Percentiles rank a stretch among this genome's conserved stretches.
phyloP scores from a whole-genome alignment of 2,797 vertebrate genomes.

The Parambassis ranga region DNA sequence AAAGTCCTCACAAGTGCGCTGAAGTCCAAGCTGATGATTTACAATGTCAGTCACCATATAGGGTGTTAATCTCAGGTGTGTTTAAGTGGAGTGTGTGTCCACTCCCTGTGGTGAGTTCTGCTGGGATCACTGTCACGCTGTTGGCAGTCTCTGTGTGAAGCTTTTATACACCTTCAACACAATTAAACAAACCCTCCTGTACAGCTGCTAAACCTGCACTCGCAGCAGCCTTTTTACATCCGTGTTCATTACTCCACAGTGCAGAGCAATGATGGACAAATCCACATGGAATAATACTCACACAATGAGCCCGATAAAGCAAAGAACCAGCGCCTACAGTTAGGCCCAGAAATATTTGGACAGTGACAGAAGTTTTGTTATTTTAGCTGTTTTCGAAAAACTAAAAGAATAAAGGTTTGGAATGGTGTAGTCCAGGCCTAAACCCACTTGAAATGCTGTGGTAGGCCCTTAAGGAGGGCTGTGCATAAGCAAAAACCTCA shows the following conservation, averaged over 20 bases:
- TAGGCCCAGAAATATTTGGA: too few relatives aligned
- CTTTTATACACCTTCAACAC: conserved; percentile 60
- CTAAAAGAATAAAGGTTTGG: too few relatives aligned
- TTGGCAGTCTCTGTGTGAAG: conserved; percentile 34
- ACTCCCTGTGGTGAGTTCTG: conserved; percentile 41
- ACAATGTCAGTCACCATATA: background rate
- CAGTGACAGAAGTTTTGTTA: too few relatives aligned
- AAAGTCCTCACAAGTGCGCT: background rate
- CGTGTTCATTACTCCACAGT: background rate
- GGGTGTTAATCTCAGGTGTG: conserved; percentile 32
- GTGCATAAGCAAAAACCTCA: too few relatives aligned
- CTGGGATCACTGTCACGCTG: conserved; percentile 45
- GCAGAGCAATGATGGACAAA: background rate
- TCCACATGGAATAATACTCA: background rate
- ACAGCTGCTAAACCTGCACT: conserved; percentile 23
- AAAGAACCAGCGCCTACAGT: too few relatives aligned
- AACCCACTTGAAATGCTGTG: too few relatives aligned
- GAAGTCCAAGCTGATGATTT: background rate
- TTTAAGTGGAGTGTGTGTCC: conserved; percentile 42
- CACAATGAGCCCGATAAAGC: background rate
- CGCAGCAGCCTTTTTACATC: background rate
- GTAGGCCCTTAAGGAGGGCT: too few relatives aligned
- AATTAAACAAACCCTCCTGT: conserved; percentile 59
- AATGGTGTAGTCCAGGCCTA: too few relatives aligned
- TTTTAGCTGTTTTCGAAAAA: too few relatives aligned